Conservation (phyloP, 2,888 invertebrate species). For the Siphonodentalium dalli region DNA sequence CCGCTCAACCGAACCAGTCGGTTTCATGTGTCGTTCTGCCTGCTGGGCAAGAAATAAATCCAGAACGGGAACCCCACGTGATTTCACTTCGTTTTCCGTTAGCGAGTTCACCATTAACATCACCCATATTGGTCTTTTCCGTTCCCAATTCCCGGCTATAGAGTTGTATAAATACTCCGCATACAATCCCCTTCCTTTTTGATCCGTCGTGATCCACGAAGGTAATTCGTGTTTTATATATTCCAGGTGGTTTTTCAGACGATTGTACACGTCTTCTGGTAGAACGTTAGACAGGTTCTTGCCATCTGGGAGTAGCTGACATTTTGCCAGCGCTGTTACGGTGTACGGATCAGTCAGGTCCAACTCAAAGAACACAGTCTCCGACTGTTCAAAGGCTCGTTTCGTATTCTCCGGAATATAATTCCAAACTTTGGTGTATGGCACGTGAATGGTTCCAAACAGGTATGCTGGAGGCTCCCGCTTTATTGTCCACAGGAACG, state of each 20-base stretch:
- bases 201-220: slow-evolving; percentile 65
- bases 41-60: slow-evolving; percentile 69
- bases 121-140: slow-evolving; percentile 70
- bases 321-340: slow-evolving; percentile 65
- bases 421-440: slow-evolving; percentile 70
- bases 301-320: slow-evolving; percentile 67
- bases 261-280: slow-evolving; percentile 64
- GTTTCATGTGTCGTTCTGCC: slow-evolving; percentile 66
- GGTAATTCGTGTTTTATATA: slow-evolving; percentile 66
- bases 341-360: slow-evolving; percentile 69
- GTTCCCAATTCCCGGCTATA: slow-evolving; percentile 69
- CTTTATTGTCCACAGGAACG: slow-evolving; percentile 66
- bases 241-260: slow-evolving; percentile 67
- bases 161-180: slow-evolving; percentile 68
- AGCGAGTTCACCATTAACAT: slow-evolving; percentile 70
- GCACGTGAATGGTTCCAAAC: slow-evolving; percentile 71
- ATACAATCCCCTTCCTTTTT: slow-evolving; percentile 63
- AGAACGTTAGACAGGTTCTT: slow-evolving; percentile 62
- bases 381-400: slow-evolving; percentile 67
- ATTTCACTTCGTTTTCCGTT: slow-evolving; percentile 66
- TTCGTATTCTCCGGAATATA: slow-evolving; percentile 68
- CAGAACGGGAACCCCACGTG: slow-evolving; percentile 68
- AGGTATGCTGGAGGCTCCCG: slow-evolving; percentile 66
- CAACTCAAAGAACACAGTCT: slow-evolving; percentile 69
- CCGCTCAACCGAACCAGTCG: slow-evolving; percentile 68